Evolutionary conservation across 2,113 vertebrate species (phyloP).

Genomic region (Asarcornis scutulata): DNA sequence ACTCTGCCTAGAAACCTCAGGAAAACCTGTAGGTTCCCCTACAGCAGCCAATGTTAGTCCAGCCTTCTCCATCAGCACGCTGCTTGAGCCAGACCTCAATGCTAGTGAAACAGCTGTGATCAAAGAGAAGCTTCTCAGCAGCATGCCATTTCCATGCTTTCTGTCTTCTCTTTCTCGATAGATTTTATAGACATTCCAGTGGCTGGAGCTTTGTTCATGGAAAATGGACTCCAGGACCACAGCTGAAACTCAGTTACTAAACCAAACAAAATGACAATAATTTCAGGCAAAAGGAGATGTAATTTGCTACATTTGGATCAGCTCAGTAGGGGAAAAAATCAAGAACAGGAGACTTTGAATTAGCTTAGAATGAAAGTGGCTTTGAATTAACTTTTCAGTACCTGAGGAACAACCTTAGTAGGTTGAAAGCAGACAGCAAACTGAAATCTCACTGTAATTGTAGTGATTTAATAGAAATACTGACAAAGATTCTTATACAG

Average conservation of each 20-base stretch:
- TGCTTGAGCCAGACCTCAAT: neutral
- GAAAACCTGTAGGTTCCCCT: neutral
- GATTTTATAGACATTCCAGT: neutral
- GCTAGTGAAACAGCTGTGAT: neutral
- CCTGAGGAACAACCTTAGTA: neutral
- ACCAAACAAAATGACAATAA: neutral
- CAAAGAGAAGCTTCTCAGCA: neutral
- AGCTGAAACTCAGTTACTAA: neutral
- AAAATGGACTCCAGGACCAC: neutral
- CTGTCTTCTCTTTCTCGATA: neutral
- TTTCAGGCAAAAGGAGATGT: neutral
- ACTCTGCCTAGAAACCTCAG: neutral
- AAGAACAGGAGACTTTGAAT: neutral
- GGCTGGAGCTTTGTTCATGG: neutral
- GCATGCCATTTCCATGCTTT: rapidly evolving
- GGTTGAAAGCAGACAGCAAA: neutral
- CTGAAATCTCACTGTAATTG: neutral
- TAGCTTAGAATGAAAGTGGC: neutral
- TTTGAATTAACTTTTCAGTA: neutral
- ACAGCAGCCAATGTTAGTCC: neutral
- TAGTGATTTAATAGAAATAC: neutral
- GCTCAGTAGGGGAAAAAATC: neutral
- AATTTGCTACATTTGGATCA: neutral
- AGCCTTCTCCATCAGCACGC: neutral
- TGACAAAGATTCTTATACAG: neutral